phyloP scores from a whole-genome alignment of 2,888 invertebrate genomes.

The Euzophera pinguis region DNA sequence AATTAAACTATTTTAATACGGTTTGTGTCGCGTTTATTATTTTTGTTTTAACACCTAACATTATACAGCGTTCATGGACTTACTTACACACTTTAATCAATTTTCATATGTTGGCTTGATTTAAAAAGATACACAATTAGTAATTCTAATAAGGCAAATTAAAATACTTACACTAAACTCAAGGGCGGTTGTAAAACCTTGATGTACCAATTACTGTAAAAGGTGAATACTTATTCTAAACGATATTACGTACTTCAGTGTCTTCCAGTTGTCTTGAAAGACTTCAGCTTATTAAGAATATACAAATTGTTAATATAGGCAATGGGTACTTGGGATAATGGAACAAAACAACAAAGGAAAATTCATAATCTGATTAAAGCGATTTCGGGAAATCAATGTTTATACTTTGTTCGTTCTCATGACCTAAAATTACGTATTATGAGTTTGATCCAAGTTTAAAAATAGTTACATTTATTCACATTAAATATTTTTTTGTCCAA shows the following conservation, averaged over 20 bases:
- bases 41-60: too few relatives aligned
- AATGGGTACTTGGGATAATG: not conserved
- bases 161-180: conserved; percentile 5
- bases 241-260: conserved; percentile 10
- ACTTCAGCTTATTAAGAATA: not conserved
- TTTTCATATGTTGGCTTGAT: too few relatives aligned
- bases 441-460: too few relatives aligned
- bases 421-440: too few relatives aligned
- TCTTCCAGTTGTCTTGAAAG: conserved; percentile 3
- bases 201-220: conserved; percentile 13
- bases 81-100: too few relatives aligned
- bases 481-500: too few relatives aligned
- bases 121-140: not conserved
- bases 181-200: conserved; percentile 12
- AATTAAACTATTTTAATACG: too few relatives aligned
- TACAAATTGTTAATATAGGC: not conserved
- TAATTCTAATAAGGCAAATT: not conserved
- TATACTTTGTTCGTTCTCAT: too few relatives aligned
- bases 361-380: not conserved
- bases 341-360: not conserved
- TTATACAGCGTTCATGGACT: too few relatives aligned
- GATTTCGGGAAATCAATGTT: not conserved
- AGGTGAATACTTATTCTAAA: conserved; percentile 11
- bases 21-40: too few relatives aligned
- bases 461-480: too few relatives aligned